Percentiles rank a stretch among this genome's conserved stretches.
phyloP scores from a whole-genome alignment of 2,888 invertebrate species.

The Salticus scenicus region DNA sequence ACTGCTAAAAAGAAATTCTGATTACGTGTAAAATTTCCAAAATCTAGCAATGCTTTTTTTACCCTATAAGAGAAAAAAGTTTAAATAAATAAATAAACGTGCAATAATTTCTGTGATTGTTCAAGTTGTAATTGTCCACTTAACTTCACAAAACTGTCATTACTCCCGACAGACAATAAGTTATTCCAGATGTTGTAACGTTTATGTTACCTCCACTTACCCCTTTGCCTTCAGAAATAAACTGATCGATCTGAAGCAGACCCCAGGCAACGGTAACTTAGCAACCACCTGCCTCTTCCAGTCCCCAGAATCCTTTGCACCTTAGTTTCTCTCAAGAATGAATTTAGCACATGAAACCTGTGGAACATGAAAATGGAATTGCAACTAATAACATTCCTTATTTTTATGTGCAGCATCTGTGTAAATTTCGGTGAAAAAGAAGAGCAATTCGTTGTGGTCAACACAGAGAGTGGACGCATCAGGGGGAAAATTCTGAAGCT shows the following conservation, averaged over 20 bases:
- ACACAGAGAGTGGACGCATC: slow-evolving; percentile 26
- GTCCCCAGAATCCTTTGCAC: neutral
- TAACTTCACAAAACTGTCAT: too few species aligned
- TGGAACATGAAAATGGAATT: neutral
- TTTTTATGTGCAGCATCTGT: neutral
- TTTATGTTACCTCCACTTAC: too few species aligned
- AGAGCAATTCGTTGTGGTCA: slow-evolving; percentile 20
- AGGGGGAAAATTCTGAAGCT: slow-evolving; percentile 50
- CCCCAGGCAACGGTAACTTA: slow-evolving; percentile 51
- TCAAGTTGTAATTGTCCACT: too few species aligned
- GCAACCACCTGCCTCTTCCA: slow-evolving; percentile 42
- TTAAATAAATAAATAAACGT: too few species aligned
- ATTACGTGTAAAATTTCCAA: too few species aligned
- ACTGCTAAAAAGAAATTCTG: too few species aligned
- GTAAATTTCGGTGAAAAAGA: neutral
- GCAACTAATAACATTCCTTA: neutral
- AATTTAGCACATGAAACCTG: neutral
- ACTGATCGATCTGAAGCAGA: slow-evolving; percentile 42
- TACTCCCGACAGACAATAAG: too few species aligned
- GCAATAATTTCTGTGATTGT: too few species aligned
- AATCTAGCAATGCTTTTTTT: too few species aligned
- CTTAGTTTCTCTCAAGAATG: neutral
- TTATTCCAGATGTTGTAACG: too few species aligned
- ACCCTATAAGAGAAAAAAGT: too few species aligned
- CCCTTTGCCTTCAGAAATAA: neutral